Percentiles rank a stretch among this genome's conserved stretches.
Evolutionary conservation across 2,797 vertebrate genomes (phyloP).

Genomic region (Halcyon leucocephala): DNA sequence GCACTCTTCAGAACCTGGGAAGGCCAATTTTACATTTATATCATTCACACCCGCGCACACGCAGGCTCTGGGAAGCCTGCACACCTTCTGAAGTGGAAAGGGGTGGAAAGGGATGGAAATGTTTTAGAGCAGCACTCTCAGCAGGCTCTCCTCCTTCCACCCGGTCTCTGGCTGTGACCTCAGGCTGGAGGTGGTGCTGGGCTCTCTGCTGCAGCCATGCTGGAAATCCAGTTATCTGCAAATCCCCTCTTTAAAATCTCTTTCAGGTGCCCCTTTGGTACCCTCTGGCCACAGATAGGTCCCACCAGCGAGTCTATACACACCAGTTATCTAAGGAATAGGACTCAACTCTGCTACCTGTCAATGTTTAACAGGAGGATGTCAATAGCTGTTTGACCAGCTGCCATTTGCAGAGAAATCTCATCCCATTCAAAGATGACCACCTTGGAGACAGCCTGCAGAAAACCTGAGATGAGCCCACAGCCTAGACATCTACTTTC

Average conservation of each 20-base stretch:
- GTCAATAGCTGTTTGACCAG: background rate
- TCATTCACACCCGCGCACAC: background rate
- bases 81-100: background rate
- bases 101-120: background rate
- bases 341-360: background rate
- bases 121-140: background rate
- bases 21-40: conserved; percentile 56
- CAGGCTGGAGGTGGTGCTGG: fast-evolving
- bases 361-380: background rate
- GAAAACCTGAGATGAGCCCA: background rate
- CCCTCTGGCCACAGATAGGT: background rate
- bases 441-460: background rate
- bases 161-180: background rate
- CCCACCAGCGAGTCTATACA: background rate
- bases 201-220: fast-evolving
- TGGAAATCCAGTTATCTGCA: background rate
- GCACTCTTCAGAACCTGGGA: background rate
- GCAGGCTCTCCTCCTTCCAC: background rate
- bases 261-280: background rate
- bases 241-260: background rate
- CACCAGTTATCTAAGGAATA: too few relatives aligned
- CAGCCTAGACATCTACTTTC: background rate
- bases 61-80: background rate
- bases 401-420: background rate
- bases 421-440: background rate